A percentile compares a stretch with the other conserved stretches of the same genome.
These are phyloP conservation scores for Furcifer pardalis DNA, from an alignment of 2,797 vertebrate genomes.

Conservation along the genomic window DNA sequence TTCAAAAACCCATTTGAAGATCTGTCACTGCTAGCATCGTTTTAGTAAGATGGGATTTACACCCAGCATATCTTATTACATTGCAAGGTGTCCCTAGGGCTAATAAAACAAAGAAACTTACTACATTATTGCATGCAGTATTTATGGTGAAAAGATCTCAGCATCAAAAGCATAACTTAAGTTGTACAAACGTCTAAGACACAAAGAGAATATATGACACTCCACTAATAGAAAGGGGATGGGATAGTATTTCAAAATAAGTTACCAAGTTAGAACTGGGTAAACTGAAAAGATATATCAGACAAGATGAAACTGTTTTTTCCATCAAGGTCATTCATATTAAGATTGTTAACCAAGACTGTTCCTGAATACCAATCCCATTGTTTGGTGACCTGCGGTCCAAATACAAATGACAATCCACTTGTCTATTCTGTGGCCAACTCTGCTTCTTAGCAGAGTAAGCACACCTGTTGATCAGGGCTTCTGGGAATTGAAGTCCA, in stretches of 20 bases:
- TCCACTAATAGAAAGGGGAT: neutral
- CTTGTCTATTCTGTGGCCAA: neutral
- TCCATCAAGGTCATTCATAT: neutral
- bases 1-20: conserved; percentile 7
- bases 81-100: neutral
- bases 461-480: too few species aligned
- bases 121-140: neutral
- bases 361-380: neutral
- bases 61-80: neutral
- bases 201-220: neutral
- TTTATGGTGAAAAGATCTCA: neutral
- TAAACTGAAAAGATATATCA: neutral
- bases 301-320: neutral
- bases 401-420: neutral
- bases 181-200: neutral
- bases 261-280: neutral
- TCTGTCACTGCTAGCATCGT: neutral
- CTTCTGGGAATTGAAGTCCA: too few species aligned
- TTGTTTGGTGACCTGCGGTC: neutral
- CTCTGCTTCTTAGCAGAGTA: neutral
- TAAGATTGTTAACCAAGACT: neutral
- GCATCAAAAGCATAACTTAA: neutral
- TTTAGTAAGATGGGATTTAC: neutral
- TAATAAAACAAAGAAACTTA: neutral
- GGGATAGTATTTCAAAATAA: neutral